Evolutionary conservation across 2,888 invertebrate genomes (phyloP).

Genomic region (Isotomurus palustris): DNA sequence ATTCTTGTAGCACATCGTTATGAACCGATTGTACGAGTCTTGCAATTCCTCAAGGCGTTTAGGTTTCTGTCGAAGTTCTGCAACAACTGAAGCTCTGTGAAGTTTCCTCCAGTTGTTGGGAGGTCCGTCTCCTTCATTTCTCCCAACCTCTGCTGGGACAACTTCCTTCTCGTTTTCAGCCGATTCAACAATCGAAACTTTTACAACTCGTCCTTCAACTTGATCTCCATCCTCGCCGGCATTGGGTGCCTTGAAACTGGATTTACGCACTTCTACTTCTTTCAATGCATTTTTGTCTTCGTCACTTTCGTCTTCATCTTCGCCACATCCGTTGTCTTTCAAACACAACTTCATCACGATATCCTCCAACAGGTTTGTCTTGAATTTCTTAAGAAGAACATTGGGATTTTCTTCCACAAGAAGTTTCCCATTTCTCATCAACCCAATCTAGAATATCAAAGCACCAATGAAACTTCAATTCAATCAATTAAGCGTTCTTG

Average conservation of each 20-base stretch:
- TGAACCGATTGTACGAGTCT: slow-evolving; percentile 17
- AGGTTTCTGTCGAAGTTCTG: background rate
- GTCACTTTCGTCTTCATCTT: no score
- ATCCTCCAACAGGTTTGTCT: slow-evolving; percentile 29
- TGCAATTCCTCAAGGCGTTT: background rate
- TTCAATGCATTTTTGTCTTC: slow-evolving; percentile 21
- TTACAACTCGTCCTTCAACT: no score
- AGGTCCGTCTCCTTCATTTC: background rate
- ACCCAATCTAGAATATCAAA: slow-evolving; percentile 5
- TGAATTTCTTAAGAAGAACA: slow-evolving; percentile 18
- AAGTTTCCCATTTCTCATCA: slow-evolving; percentile 22
- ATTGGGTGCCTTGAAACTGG: slow-evolving; percentile 1
- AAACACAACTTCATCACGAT: slow-evolving; percentile 35
- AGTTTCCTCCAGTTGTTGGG: slow-evolving; percentile 1
- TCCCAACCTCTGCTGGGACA: background rate
- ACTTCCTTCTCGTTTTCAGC: background rate
- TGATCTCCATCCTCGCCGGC: no score
- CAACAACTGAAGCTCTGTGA: background rate
- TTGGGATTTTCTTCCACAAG: slow-evolving; percentile 33
- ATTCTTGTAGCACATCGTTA: slow-evolving; percentile 31
- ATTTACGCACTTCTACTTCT: slow-evolving; percentile 9
- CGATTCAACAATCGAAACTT: no score
- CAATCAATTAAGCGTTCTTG: background rate
- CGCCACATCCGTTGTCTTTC: slow-evolving; percentile 18
- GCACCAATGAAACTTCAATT: background rate